A percentile compares a stretch with the other conserved stretches of the same genome.
These are phyloP conservation scores for Cygnus atratus DNA, from an alignment of 2,113 vertebrate species.

Conservation along the genomic window DNA sequence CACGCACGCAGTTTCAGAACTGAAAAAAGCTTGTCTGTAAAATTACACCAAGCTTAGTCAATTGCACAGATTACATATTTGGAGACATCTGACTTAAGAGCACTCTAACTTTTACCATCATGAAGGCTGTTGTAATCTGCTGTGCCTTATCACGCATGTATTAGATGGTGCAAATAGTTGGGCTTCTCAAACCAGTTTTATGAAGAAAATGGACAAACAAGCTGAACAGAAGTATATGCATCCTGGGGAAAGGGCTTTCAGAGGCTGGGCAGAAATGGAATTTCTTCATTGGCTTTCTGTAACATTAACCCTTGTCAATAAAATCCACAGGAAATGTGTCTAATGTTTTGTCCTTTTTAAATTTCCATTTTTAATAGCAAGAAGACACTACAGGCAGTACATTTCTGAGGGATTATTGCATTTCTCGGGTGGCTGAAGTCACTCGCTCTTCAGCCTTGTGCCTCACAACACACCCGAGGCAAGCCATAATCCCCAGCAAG, in stretches of 20 bases:
- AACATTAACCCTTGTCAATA: neutral
- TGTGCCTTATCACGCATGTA: neutral
- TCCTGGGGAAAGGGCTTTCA: conserved; percentile 1
- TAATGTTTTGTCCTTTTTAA: conserved; percentile 26
- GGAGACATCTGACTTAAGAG: neutral
- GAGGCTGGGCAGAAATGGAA: neutral
- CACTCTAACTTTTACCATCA: neutral
- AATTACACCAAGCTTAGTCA: neutral
- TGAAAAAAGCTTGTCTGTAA: neutral
- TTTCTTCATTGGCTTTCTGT: conserved; percentile 6
- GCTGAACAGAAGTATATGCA: neutral
- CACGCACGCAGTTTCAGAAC: neutral
- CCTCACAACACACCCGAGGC: conserved; percentile 25
- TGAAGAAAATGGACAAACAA: neutral
- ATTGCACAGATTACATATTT: neutral
- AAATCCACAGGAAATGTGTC: conserved; percentile 34
- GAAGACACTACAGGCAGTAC: conserved; percentile 29
- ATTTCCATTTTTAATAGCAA: conserved; percentile 52
- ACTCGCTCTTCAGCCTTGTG: conserved; percentile 28
- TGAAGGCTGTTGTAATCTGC: neutral
- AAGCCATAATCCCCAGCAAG: conserved; percentile 38
- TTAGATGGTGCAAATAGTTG: neutral
- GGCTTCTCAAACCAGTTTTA: neutral
- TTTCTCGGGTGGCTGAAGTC: conserved; percentile 62
- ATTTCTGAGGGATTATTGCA: conserved; percentile 57